These are phyloP conservation scores for Chanos chanos DNA, from an alignment of 2,797 vertebrate species.

Conservation along the genomic window DNA sequence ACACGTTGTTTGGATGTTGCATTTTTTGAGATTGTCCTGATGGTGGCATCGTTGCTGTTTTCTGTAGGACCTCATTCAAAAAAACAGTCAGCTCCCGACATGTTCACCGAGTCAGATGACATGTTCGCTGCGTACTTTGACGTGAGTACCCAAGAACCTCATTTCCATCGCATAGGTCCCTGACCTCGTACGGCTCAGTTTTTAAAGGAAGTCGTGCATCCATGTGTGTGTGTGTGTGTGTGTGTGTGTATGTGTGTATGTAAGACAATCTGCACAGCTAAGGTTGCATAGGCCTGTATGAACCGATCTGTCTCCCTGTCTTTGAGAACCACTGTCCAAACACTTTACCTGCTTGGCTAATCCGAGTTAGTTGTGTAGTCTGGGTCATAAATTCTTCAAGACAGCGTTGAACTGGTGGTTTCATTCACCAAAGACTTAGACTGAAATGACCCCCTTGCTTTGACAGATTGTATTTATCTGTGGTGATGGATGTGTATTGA, in stretches of 20 bases:
- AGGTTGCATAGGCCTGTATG: slow-evolving; percentile 29
- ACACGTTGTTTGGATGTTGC: too few species aligned
- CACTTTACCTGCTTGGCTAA: slow-evolving; percentile 29
- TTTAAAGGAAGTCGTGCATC: slow-evolving; percentile 42
- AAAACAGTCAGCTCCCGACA: slow-evolving; percentile 93
- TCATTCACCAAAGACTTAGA: too few species aligned
- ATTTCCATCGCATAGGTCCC: slow-evolving; percentile 30
- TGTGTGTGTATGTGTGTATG: too few species aligned
- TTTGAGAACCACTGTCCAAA: slow-evolving; percentile 22
- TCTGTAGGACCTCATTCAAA: slow-evolving; percentile 87
- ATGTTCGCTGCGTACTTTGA: slow-evolving; percentile 99
- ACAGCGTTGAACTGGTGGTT: neutral
- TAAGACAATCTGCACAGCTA: slow-evolving; percentile 42
- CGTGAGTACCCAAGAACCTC: slow-evolving; percentile 72
- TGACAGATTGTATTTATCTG: too few species aligned
- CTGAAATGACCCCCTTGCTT: too few species aligned
- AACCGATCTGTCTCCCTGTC: slow-evolving; percentile 31
- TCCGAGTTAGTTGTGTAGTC: slow-evolving; percentile 13
- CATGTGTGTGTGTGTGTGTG: too few species aligned
- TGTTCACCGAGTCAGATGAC: slow-evolving; percentile 99
- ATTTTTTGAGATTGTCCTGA: too few species aligned
- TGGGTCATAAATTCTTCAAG: neutral
- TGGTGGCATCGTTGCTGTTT: slow-evolving; percentile 10
- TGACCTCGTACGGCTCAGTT: slow-evolving; percentile 28
- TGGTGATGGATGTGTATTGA: too few species aligned